Percentiles rank a stretch among this genome's conserved stretches.
Evolutionary conservation across 2,113 vertebrate species (phyloP).

Genomic region (Aviceda subcristata): DNA sequence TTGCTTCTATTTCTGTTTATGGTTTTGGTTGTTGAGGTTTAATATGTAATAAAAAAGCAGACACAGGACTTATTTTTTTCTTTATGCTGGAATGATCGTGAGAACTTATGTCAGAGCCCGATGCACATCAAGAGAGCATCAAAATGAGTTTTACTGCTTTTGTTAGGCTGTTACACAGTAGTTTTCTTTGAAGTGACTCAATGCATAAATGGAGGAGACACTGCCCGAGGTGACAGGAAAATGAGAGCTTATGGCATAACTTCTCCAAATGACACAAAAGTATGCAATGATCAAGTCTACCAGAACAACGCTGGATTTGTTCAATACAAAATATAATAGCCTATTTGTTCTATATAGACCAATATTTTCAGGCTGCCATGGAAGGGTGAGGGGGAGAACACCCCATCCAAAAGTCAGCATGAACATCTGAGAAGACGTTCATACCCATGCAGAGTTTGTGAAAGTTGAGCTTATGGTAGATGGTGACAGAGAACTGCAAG

Average conservation of each 20-base stretch:
- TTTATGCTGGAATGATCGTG: background rate
- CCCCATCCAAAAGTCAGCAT: background rate
- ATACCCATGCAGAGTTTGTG: background rate
- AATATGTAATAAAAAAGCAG: conserved; percentile 15
- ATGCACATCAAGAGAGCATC: background rate
- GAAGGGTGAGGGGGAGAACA: background rate
- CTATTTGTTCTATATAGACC: background rate
- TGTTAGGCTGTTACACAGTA: conserved; percentile 16
- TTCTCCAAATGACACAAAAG: background rate
- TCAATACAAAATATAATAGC: background rate
- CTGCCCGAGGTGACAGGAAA: background rate
- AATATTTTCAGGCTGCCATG: background rate
- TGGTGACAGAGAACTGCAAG: background rate
- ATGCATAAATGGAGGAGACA: background rate
- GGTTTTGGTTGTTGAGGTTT: conserved; percentile 30
- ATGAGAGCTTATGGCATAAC: background rate
- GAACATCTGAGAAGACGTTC: background rate
- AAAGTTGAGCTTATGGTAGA: background rate
- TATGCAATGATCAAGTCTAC: background rate
- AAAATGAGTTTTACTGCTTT: conserved; percentile 49
- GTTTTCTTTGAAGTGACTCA: conserved; percentile 8
- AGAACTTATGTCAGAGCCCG: background rate
- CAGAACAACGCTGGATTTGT: background rate
- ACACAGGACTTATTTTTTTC: background rate
- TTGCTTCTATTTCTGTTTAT: conserved; percentile 15